phyloP scores from a whole-genome alignment of 2,888 invertebrate genomes.

The Himalopsyche japonica region DNA sequence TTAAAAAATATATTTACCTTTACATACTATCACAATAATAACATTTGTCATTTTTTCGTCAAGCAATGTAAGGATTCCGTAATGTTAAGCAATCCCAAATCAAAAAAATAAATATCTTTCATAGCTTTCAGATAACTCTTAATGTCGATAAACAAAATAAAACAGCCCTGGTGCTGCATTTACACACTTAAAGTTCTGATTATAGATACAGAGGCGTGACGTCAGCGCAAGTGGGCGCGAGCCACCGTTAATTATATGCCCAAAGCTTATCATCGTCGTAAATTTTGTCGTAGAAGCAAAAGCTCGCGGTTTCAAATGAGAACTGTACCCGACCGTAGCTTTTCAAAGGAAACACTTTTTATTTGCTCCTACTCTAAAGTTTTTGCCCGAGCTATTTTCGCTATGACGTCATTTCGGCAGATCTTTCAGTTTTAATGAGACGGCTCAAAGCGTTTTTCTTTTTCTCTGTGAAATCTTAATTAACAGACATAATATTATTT shows the following conservation, averaged over 20 bases:
- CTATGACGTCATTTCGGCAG: not conserved
- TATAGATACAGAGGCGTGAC: not conserved
- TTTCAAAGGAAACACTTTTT: not conserved
- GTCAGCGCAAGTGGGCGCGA: not conserved
- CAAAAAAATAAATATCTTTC: no score
- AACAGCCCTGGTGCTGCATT: not conserved
- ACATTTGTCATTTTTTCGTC: no score
- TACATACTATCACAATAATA: no score
- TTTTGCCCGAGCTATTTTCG: not conserved
- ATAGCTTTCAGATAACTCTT: no score
- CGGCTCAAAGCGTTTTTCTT: not conserved
- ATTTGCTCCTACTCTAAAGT: not conserved
- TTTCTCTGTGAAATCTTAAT: not conserved
- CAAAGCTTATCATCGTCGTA: constrained; percentile 32
- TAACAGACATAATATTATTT: not conserved
- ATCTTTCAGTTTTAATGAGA: not conserved
- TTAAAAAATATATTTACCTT: no score
- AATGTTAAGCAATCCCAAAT: no score
- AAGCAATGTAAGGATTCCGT: no score
- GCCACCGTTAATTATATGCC: constrained; percentile 35
- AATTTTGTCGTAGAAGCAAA: constrained; percentile 22
- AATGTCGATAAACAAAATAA: not conserved
- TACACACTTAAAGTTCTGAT: not conserved
- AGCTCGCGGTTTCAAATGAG: not conserved
- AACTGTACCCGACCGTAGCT: not conserved